phyloP scores from a whole-genome alignment of 1,140 invertebrate genomes.

The Carposina sasakii region DNA sequence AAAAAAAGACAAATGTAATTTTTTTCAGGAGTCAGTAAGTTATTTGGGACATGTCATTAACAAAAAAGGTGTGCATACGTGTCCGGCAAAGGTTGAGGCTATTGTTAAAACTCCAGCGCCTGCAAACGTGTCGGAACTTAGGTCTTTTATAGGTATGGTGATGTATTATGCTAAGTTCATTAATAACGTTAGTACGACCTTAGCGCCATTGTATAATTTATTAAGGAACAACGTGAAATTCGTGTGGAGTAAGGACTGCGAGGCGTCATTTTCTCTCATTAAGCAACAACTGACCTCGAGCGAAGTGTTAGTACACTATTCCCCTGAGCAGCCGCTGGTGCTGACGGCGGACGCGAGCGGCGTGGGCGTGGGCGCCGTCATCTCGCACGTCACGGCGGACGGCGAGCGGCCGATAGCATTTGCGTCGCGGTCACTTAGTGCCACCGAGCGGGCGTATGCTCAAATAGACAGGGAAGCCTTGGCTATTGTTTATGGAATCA shows the following conservation, averaged over 20 bases:
- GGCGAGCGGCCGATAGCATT: constrained; percentile 35
- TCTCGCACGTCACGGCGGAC: constrained; percentile 18
- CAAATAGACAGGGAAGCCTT: constrained; percentile 40
- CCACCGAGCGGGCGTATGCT: constrained; percentile 63
- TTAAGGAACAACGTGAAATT: neutral
- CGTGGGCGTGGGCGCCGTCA: constrained; percentile 19
- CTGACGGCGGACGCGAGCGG: constrained; percentile 27
- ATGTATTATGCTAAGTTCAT: constrained; percentile 59
- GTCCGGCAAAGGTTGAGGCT: constrained; percentile 32
- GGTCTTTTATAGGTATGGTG: constrained; percentile 30
- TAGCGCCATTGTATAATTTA: constrained; percentile 10
- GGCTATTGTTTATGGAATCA: constrained; percentile 31
- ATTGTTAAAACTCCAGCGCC: constrained; percentile 32
- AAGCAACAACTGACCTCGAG: constrained; percentile 2
- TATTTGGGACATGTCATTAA: constrained; percentile 40
- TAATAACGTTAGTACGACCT: constrained; percentile 10
- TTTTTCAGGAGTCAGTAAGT: constrained; percentile 23
- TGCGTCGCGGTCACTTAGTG: constrained; percentile 52
- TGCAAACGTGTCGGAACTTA: constrained; percentile 26
- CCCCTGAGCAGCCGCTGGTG: constrained; percentile 5
- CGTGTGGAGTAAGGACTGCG: constrained; percentile 2
- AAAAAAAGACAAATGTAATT: constrained; percentile 25
- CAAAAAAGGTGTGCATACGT: constrained; percentile 25
- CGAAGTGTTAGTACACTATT: constrained; percentile 23
- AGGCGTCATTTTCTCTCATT: neutral